Conservation (phyloP, 1,140 invertebrate species). For the Medauroidea extradentata region DNA sequence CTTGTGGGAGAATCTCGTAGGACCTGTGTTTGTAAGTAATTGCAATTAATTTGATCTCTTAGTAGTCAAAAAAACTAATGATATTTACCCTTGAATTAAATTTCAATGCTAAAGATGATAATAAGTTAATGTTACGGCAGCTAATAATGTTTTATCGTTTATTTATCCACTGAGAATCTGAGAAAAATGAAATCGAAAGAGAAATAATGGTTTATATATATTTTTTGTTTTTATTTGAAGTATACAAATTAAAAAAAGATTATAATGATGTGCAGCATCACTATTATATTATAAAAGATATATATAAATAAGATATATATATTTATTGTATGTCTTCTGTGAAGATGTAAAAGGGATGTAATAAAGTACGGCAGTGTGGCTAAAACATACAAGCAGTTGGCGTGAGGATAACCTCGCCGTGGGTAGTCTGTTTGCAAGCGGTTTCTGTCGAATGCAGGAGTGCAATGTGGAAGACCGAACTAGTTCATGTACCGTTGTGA, state of each 20-base stretch:
- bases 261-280: conserved; percentile 13
- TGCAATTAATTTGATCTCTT: too few species aligned
- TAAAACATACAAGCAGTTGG: background rate
- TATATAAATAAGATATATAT: conserved; percentile 8
- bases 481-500: too few species aligned
- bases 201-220: conserved; percentile 6
- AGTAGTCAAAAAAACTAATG: too few species aligned
- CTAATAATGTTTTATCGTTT: conserved; percentile 8
- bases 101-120: conserved; percentile 7
- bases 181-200: too few species aligned
- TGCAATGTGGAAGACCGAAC: too few species aligned
- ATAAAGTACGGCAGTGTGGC: background rate
- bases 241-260: conserved; percentile 4
- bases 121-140: conserved; percentile 7
- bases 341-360: conserved; percentile 6
- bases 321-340: conserved; percentile 15
- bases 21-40: too few species aligned
- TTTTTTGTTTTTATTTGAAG: conserved; percentile 6
- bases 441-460: too few species aligned
- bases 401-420: too few species aligned
- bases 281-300: conserved; percentile 14
- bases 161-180: background rate
- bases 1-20: too few species aligned
- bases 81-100: background rate
- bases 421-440: too few species aligned